A percentile compares a stretch with the other conserved stretches of the same genome.
Conservation (phyloP, 1,140 invertebrate genomes). For the Formica selysi region DNA sequence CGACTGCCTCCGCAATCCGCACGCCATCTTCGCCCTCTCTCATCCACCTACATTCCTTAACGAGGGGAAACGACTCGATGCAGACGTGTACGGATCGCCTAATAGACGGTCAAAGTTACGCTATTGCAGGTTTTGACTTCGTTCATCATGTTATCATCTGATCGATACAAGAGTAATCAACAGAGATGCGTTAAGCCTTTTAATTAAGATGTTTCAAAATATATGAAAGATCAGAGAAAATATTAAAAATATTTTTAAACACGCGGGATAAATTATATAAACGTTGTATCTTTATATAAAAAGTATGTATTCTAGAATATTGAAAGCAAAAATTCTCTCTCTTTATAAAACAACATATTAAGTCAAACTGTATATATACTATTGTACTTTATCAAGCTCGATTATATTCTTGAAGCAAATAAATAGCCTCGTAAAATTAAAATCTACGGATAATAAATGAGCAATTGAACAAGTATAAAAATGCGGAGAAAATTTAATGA, state of each 20-base stretch:
- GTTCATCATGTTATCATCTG: conserved; percentile 18
- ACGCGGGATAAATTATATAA: background rate
- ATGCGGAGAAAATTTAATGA: conserved; percentile 21
- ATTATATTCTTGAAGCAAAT: conserved; percentile 71
- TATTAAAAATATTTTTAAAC: background rate
- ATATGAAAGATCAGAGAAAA: background rate
- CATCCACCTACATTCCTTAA: conserved; percentile 72
- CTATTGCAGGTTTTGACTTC: conserved; percentile 50
- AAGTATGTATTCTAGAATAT: background rate
- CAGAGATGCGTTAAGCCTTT: background rate
- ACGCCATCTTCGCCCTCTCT: conserved; percentile 61
- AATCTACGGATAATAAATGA: conserved; percentile 65
- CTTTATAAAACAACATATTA: background rate
- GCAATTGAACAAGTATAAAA: conserved; percentile 62
- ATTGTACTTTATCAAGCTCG: conserved; percentile 54
- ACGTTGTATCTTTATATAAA: background rate
- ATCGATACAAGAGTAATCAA: background rate
- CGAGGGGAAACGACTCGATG: conserved; percentile 74
- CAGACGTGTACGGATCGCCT: conserved; percentile 67
- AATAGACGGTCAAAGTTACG: conserved; percentile 52
- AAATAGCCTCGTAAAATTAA: conserved; percentile 70
- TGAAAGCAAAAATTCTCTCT: background rate
- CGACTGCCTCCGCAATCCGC: conserved; percentile 75
- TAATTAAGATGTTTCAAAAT: background rate
- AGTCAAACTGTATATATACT: background rate